phyloP scores from a whole-genome alignment of 2,888 invertebrate genomes.

The Andrena dorsata region DNA sequence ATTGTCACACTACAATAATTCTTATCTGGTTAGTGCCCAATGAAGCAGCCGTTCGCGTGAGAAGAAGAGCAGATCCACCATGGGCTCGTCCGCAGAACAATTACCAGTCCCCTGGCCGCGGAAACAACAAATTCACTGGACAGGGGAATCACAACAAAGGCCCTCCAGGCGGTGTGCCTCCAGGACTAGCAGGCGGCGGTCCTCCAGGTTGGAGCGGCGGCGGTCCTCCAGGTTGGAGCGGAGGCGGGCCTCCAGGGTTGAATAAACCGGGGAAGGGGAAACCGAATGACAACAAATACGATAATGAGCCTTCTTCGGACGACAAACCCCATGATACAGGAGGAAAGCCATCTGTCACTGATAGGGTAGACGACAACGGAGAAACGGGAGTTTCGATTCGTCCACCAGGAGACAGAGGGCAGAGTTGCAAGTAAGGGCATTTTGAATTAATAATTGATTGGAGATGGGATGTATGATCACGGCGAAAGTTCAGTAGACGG shows the following conservation, averaged over 20 bases:
- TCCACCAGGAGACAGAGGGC: background rate
- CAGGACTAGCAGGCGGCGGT: conserved; percentile 19
- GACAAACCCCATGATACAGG: background rate
- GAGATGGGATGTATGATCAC: no score
- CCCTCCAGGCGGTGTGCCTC: conserved; percentile 46
- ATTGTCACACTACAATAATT: conserved; percentile 10
- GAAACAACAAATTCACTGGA: conserved; percentile 18
- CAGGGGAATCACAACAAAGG: conserved; percentile 19
- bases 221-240: conserved; percentile 39
- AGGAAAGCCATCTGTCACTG: background rate
- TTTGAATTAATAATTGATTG: background rate
- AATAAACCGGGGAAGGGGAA: conserved; percentile 23
- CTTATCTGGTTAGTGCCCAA: background rate
- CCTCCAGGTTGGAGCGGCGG: no score
- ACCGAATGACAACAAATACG: conserved; percentile 2
- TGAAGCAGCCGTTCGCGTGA: background rate
- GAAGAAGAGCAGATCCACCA: conserved; percentile 19
- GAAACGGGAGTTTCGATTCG: background rate
- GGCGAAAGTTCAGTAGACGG: no score
- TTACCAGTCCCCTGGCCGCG: conserved; percentile 15
- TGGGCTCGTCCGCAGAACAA: conserved; percentile 10
- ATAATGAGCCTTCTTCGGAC: background rate
- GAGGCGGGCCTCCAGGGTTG: conserved; percentile 7
- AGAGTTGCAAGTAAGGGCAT: background rate
- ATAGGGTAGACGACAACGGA: background rate